phyloP scores from a whole-genome alignment of 2,797 vertebrate species.

The Simalia tracyae region DNA sequence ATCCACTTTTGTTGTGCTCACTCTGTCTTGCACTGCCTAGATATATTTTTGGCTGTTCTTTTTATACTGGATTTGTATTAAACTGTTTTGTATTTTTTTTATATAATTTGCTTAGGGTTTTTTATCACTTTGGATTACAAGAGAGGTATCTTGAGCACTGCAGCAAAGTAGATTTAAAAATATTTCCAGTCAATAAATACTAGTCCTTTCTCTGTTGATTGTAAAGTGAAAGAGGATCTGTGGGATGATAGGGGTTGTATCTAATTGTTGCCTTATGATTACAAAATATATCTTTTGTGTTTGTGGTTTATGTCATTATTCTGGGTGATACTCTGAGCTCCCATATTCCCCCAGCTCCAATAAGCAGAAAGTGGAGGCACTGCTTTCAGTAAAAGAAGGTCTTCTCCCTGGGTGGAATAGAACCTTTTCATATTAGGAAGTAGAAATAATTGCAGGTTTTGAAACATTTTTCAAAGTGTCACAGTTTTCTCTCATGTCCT shows the following conservation, averaged over 20 bases:
- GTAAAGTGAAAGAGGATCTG: not conserved
- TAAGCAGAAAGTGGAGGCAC: no score
- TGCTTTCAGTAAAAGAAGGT: no score
- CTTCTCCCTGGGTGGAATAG: no score
- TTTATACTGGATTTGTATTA: not conserved
- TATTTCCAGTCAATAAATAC: not conserved
- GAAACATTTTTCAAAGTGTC: not conserved
- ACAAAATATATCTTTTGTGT: not conserved
- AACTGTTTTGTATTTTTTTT: not conserved
- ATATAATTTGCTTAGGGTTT: not conserved
- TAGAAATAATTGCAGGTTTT: not conserved
- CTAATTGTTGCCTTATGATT: not conserved
- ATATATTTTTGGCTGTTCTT: not conserved
- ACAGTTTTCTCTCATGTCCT: not conserved
- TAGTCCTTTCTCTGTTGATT: not conserved
- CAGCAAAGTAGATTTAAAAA: not conserved
- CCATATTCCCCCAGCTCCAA: no score
- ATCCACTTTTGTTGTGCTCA: not conserved
- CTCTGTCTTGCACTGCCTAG: not conserved
- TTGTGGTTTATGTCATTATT: no score
- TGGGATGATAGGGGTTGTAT: not conserved
- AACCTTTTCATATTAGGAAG: no score
- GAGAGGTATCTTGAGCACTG: not conserved
- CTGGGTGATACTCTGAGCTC: no score
- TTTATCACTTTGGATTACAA: not conserved